These are phyloP conservation scores for Tenrec ecaudatus DNA, from an alignment of 2,113 vertebrate genomes.

Conservation along the genomic window DNA sequence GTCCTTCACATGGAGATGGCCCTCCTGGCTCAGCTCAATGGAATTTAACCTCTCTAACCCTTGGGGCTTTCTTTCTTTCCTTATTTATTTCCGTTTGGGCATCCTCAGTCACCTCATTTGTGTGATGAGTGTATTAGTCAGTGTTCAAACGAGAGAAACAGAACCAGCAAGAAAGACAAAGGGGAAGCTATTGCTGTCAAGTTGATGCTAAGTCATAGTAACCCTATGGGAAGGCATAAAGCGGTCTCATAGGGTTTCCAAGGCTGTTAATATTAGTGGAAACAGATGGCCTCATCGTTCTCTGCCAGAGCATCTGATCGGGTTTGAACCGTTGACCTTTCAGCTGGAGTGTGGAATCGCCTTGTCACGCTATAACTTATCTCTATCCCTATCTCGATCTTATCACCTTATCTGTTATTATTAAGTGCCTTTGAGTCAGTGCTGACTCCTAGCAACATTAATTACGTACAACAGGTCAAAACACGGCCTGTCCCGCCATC, in stretches of 20 bases:
- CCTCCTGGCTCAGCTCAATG: not conserved
- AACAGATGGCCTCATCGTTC: not conserved
- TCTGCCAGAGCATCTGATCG: not conserved
- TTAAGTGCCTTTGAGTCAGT: not conserved
- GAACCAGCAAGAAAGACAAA: not conserved
- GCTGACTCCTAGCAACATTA: not conserved
- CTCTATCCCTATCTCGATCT: not conserved
- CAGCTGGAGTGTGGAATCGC: not conserved
- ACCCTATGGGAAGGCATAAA: not conserved
- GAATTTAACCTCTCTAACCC: not conserved
- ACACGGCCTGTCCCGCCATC: not conserved
- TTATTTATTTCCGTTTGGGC: not conserved
- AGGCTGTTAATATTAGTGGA: not conserved
- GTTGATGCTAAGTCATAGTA: not conserved
- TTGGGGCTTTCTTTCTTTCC: not conserved
- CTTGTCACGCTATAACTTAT: not conserved
- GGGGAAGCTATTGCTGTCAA: not conserved
- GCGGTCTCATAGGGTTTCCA: not conserved
- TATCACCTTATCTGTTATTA: not conserved
- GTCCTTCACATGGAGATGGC: not conserved
- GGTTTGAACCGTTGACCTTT: not conserved
- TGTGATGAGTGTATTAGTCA: no score
- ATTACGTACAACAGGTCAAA: not conserved
- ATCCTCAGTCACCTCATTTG: no score
- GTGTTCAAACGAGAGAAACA: not conserved